Percentiles rank a stretch among this genome's conserved stretches.
Evolutionary conservation across 1,140 invertebrate genomes (phyloP).

Genomic region (Ceratina calcarata): DNA sequence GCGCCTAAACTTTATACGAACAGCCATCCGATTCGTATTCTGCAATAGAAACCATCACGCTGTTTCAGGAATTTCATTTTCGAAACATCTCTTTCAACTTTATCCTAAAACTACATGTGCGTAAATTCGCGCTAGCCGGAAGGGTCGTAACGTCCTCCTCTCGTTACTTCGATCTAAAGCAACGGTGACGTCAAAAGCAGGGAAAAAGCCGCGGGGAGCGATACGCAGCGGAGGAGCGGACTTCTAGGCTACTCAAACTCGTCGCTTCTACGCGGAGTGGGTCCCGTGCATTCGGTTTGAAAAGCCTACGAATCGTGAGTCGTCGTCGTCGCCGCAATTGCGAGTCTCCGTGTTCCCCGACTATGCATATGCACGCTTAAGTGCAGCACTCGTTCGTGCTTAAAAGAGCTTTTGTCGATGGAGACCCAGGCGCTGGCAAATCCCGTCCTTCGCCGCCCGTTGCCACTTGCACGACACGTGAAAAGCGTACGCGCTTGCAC

Average conservation of each 20-base stretch:
- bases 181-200: not conserved
- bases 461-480: conserved; percentile 22
- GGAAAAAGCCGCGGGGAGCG: not conserved
- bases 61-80: not conserved
- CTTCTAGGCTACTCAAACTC: conserved; percentile 28
- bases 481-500: conserved; percentile 37
- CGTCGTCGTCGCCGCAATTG: conserved; percentile 35
- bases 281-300: not conserved
- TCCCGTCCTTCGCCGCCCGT: not conserved
- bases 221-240: not conserved
- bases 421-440: conserved; percentile 19
- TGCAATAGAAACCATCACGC: conserved; percentile 12
- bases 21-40: conserved; percentile 62
- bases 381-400: conserved; percentile 47
- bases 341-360: conserved; percentile 14
- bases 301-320: conserved; percentile 25
- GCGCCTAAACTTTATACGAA: conserved; percentile 45
- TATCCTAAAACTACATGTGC: no score
- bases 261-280: not conserved
- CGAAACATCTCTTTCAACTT: no score
- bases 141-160: no score
- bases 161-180: no score
- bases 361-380: conserved; percentile 41
- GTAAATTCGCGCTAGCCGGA: no score
- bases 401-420: conserved; percentile 59